Conservation (phyloP, 2,888 invertebrate species). For the Lottia gigantea region DNA sequence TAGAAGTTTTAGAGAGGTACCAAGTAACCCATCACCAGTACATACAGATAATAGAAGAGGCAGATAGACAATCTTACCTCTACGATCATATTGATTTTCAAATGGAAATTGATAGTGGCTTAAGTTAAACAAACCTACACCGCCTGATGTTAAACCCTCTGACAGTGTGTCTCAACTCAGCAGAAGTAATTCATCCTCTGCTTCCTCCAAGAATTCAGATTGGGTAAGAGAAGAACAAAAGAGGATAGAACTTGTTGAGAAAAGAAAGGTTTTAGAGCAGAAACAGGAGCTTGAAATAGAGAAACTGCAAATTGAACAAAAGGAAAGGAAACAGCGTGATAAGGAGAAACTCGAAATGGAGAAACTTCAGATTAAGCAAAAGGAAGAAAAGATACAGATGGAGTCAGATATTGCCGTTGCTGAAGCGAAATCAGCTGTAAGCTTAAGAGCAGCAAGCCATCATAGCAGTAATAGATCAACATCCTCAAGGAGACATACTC, state of each 20-base stretch:
- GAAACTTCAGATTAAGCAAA: background rate
- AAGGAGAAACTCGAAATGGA: too few species aligned
- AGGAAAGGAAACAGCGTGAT: too few species aligned
- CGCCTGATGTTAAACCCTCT: background rate
- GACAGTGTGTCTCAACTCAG: background rate
- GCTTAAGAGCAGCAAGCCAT: too few species aligned
- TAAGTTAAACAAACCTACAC: background rate
- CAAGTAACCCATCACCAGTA: background rate
- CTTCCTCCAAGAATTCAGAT: background rate
- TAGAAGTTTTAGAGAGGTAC: background rate
- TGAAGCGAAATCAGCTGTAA: background rate
- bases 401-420: background rate
- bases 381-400: background rate
- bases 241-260: background rate
- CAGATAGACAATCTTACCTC: background rate
- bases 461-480: too few species aligned
- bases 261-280: background rate
- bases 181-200: background rate
- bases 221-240: background rate
- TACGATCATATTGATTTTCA: background rate
- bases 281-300: background rate
- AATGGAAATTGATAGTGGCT: background rate
- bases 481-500: too few species aligned
- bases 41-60: background rate
- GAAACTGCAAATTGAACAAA: too few species aligned